Evolutionary conservation across 1,140 invertebrate species (phyloP), one percentile per base, ranked within the genome.

Genomic region (Plodia interpunctella): DNA sequence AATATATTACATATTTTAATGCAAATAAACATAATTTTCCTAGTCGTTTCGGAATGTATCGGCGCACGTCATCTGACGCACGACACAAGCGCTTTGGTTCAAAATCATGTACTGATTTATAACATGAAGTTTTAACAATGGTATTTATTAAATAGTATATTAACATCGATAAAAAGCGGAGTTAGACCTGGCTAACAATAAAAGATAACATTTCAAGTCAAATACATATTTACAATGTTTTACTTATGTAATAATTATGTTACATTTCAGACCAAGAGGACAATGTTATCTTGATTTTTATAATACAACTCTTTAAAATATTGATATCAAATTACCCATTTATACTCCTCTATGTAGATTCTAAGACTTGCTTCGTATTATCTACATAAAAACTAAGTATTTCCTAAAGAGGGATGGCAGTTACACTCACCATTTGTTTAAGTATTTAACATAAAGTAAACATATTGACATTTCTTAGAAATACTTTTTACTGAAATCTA

Each of bases 11-110:
- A 32, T 30, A 57, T 19, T 56, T 20, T 53, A 20, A 56, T 57
- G 55, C 55, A 49, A 57, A 49, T 49, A 57, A 57, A 56, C 30
- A 56, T 49, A 49, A 54, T 13, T 28, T 25, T 49, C 55, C 32
- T 38, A 59, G 3, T 38, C 18, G 21, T 50, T 44, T 21, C 30
- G 58, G 55, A 57, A 57, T 57, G 55, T 57, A 57, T 28, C 44
- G 19, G 19, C 52, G 30, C 8, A 32, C 30, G 30, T 32, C 30
- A 10, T 32, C 9, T 32, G 30, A 32, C 30, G 30, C 30, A 32
- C 30, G 10, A 9, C 28, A 28, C 30, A 32, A 32, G 30, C 30
- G 30, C 30, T 32, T 32, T 32, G 30, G 30, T 32, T 32, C 9
- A 32, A 32, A 32, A 32, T 32, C 30, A 32, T 32, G 11, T 32